Evolutionary conservation across 2,113 vertebrate species (phyloP), one percentile per base, ranked within the genome.

Genomic region (Myiozetetes cayanensis): DNA sequence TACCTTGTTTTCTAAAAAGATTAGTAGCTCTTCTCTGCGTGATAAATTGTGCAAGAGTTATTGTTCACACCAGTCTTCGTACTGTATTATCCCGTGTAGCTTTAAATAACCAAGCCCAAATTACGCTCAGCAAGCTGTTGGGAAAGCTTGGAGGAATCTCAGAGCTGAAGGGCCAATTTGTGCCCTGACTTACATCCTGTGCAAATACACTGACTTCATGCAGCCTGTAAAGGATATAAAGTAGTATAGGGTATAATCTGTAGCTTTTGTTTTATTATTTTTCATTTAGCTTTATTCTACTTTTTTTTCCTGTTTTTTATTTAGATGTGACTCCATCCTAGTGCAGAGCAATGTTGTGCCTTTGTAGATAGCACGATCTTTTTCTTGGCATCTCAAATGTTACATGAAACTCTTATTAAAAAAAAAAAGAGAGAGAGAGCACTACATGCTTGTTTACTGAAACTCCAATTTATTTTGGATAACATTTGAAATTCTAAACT

Each of bases 41-140:
- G 98, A 98, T 98, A 98, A 98, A 98, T 98, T 97, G 97, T 95
- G 91, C 96, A 94, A 96, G 98, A 98, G 96, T 98, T 98, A 98
- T 97, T 94, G 97, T 95, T 95, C 95, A 68, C 92, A 92, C 97
- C 92, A 90, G 96, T 87, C 97, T 98, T 97, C 97, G 87, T 93
- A 67, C 96, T 95, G 95, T 87, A 96, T 98, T 97, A 97, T 98
- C 96, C 97, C 55, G 58, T 62, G 93, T 18, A 89, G 97, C 96
- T 97, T 97, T 98, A 98, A 98, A 98, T 98, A 98, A 98, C 92
- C 47, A 46, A 94, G 94, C 92, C 95, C 97, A 95, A 97, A 97
- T 96, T 97, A 95, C 79, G 67, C 96, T 97, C 93, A 39, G 96
- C 96, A 96, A 97, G 96, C 96, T 96, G 96, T 79, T 96, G 95